phyloP scores from a whole-genome alignment of 1,140 invertebrate genomes.

The Calliopsis andreniformis region DNA sequence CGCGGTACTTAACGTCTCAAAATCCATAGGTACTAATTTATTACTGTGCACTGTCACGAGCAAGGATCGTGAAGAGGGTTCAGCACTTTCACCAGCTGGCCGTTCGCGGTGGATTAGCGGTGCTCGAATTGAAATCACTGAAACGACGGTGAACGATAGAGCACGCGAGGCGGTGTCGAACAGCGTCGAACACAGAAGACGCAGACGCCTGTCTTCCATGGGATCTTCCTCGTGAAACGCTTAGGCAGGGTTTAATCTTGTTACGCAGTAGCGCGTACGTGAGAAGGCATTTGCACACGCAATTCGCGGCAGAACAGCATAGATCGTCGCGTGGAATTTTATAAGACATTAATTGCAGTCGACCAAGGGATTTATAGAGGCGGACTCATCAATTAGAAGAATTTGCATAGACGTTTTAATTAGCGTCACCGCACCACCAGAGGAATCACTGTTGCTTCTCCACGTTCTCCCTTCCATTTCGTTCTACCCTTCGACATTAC shows the following conservation, averaged over 20 bases:
- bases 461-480: neutral
- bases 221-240: too few species aligned
- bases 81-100: slow-evolving; percentile 7
- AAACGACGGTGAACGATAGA: neutral
- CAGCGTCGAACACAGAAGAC: neutral
- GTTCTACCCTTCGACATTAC: neutral
- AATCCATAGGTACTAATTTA: slow-evolving; percentile 16
- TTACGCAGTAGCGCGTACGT: slow-evolving; percentile 4
- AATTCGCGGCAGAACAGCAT: slow-evolving; percentile 23
- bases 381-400: slow-evolving; percentile 61
- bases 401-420: slow-evolving; percentile 70
- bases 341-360: slow-evolving; percentile 59
- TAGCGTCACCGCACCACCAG: slow-evolving; percentile 42
- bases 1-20: neutral
- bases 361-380: slow-evolving; percentile 57
- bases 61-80: slow-evolving; percentile 4
- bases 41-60: neutral
- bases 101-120: slow-evolving; percentile 2
- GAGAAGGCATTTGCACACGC: slow-evolving; percentile 13
- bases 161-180: neutral
- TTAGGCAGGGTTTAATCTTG: too few species aligned
- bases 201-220: too few species aligned
- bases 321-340: slow-evolving; percentile 51
- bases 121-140: slow-evolving; percentile 11
- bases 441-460: slow-evolving; percentile 8